Evolutionary conservation across 2,888 invertebrate genomes (phyloP), one percentile per base, ranked within the genome.

Genomic region (Linnaemya tessellans): DNA sequence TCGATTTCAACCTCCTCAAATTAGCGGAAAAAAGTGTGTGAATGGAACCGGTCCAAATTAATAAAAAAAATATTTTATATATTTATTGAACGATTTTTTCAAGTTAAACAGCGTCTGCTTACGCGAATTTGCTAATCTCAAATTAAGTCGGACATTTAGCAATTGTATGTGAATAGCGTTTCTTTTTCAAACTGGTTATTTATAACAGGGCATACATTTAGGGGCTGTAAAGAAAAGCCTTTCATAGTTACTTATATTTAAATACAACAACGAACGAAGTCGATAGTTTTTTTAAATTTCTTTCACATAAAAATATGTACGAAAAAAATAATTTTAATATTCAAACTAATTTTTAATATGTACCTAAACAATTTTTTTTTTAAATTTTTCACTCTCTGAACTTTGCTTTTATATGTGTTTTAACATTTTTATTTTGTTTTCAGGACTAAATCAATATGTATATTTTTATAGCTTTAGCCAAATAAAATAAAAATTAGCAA

Each of bases 401-500:
- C 79, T 79, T 84, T 84, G 78, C 79, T 67, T 79, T 51, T 60
- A 1, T 41, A 56, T 49, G 41, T 58, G 68, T 18, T 43, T 60
- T 41, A 35, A 7, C 18, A 13, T 43, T 65, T 18, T 51, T 8
- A 25, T 18, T 54, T 65, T 13, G 43, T 68, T 62, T 62, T 1
- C 30, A 81, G 75, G 67, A 74, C 73, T 49, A 82, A 82, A 82
- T 82, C 82, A 64, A 82, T 82, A 70, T 65, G 43, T 35, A 43
- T 68, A 35, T 65, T 82, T 65, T 35, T 56, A 25, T 82, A 77
- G 70, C 58, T 71, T 71, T 78, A 78, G 58, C 30, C 58, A 78
- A 83, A 83, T 51, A 78, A 73, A 83, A 71, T 58, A 78, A 71
- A 82, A 83, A 78, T 83, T 83, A 60, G 71, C 71, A 78, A 83